These are phyloP conservation scores for Allophyes oxyacanthae DNA, from an alignment of 2,888 invertebrate genomes.

Conservation along the genomic window DNA sequence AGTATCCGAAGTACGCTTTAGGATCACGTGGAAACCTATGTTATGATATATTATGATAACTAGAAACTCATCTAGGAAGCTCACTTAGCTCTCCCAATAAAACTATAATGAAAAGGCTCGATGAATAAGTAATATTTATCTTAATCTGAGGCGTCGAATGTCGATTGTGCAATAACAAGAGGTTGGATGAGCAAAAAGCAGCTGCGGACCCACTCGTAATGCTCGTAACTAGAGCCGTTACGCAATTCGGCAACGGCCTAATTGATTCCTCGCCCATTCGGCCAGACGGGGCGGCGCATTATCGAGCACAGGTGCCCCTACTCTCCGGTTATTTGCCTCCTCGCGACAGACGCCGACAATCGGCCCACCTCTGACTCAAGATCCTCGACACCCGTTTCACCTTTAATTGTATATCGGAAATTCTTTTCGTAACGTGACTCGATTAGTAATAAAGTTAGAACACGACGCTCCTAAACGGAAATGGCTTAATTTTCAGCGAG, in stretches of 20 bases:
- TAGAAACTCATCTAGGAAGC: slow-evolving; percentile 21
- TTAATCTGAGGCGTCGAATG: slow-evolving; percentile 84
- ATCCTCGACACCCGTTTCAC: slow-evolving; percentile 77
- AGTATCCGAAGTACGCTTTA: not conserved
- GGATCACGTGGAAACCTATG: too few relatives aligned
- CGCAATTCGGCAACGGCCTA: slow-evolving; percentile 87
- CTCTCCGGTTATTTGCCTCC: slow-evolving; percentile 81
- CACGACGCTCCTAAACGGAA: slow-evolving; percentile 74
- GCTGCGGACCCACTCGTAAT: slow-evolving; percentile 82
- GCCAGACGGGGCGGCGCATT: slow-evolving; percentile 87
- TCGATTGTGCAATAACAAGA: slow-evolving; percentile 86
- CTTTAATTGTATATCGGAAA: slow-evolving; percentile 85
- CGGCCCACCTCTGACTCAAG: slow-evolving; percentile 75
- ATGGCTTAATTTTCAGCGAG: slow-evolving; percentile 82
- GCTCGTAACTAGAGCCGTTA: slow-evolving; percentile 87
- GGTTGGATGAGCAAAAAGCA: slow-evolving; percentile 87
- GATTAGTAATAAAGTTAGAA: slow-evolving; percentile 81
- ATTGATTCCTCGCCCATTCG: slow-evolving; percentile 88
- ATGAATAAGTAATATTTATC: slow-evolving; percentile 85
- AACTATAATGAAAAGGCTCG: slow-evolving; percentile 73
- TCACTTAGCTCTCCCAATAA: slow-evolving; percentile 61
- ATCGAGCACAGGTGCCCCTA: slow-evolving; percentile 85
- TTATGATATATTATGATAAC: too few relatives aligned
- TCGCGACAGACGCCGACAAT: slow-evolving; percentile 77
- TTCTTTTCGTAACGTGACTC: slow-evolving; percentile 82